A percentile compares a stretch with the other conserved stretches of the same genome.
Evolutionary conservation across 2,888 invertebrate species (phyloP).

Genomic region (Rhagium mordax): DNA sequence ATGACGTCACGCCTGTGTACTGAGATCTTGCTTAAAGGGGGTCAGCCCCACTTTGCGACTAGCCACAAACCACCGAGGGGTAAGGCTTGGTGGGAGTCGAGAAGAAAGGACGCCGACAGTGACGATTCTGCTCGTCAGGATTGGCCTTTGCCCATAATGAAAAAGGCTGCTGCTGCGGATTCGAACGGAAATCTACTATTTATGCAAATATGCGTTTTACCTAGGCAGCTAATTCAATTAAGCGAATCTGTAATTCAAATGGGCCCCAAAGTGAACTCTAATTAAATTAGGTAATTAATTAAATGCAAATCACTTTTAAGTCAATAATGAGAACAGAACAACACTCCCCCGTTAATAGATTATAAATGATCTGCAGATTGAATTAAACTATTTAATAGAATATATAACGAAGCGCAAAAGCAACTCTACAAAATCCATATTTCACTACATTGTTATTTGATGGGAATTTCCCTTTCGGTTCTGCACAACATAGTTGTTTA

Average conservation of each 20-base stretch:
- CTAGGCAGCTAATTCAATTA: background rate
- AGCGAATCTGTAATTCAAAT: constrained; percentile 23
- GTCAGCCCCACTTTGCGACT: too few relatives aligned
- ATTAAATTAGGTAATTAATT: constrained; percentile 25
- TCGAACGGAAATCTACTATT: background rate
- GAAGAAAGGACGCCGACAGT: too few relatives aligned
- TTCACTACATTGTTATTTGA: background rate
- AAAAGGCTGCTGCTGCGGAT: background rate
- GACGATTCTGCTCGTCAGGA: too few relatives aligned
- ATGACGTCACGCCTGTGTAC: too few relatives aligned
- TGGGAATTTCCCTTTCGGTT: background rate
- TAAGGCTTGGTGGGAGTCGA: too few relatives aligned
- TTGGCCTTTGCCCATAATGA: background rate
- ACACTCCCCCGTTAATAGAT: background rate
- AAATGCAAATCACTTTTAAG: constrained; percentile 12
- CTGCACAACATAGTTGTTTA: background rate
- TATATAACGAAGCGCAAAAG: background rate
- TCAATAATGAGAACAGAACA: constrained; percentile 17
- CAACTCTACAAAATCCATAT: background rate
- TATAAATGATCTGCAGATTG: background rate
- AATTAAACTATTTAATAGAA: background rate
- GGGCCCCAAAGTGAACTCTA: background rate
- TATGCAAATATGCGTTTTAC: background rate
- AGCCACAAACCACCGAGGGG: too few relatives aligned
- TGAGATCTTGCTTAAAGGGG: too few relatives aligned